Evolutionary conservation across 2,797 vertebrate genomes (phyloP).

Genomic region (Buphagus erythrorhynchus): DNA sequence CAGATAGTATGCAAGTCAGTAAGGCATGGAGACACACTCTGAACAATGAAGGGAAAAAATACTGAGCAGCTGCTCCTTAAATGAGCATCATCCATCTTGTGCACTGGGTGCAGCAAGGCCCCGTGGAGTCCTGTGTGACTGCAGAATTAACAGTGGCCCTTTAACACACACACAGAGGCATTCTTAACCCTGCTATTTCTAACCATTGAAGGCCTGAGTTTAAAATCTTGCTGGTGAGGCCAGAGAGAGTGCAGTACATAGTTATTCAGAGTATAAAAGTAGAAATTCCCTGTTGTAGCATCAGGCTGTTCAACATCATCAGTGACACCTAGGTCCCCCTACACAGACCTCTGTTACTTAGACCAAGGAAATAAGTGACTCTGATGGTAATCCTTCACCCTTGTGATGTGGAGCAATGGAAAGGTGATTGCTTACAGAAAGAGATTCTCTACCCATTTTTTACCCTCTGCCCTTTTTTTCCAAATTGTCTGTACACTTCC

Average conservation of each 20-base stretch:
- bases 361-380: neutral
- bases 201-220: neutral
- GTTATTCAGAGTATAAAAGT: neutral
- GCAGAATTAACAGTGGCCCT: neutral
- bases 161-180: neutral
- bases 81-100: slow-evolving; percentile 28
- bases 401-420: neutral
- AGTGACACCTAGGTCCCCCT: neutral
- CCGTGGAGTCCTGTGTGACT: neutral
- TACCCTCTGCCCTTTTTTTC: neutral
- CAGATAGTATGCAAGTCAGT: neutral
- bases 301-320: neutral
- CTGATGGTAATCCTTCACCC: neutral
- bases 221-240: neutral
- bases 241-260: neutral
- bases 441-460: neutral
- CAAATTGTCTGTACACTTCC: neutral
- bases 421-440: neutral
- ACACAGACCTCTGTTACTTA: neutral
- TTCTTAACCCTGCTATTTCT: neutral
- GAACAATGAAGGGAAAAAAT: neutral
- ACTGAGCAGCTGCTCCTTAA: slow-evolving; percentile 30
- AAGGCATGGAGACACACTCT: neutral
- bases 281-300: neutral
- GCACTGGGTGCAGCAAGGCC: neutral